Evolutionary conservation across 2,113 vertebrate species (phyloP), one percentile per base, ranked within the genome.

Genomic region (Mungos mungo): DNA sequence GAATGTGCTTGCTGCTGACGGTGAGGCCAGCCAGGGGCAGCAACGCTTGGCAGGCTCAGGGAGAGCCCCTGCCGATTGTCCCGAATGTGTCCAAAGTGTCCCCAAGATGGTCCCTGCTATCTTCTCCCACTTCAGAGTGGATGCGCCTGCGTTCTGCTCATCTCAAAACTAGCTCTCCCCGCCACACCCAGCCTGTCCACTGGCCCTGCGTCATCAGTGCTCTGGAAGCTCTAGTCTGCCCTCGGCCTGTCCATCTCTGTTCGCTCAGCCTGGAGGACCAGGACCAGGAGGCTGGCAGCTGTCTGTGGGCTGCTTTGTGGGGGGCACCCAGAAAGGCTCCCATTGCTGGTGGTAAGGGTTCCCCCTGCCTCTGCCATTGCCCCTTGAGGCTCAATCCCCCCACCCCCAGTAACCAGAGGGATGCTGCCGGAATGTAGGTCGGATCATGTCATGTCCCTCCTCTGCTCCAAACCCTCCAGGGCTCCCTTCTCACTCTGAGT

Each of bases 1-100:
- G 97, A 94, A 98, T 98, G 95, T 93, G 98, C 98, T 96, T 93
- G 77, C 93, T 98, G 97, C 81, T 95, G 85, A 76, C 1, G 27
- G 68, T 38, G 92, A 96, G 88, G 88, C 97, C 98, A 97, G 95
- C 89, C 93, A 33, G 47, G 84, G 85, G 69, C 95, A 95, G 88
- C 54, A 52, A 63, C 10, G 1, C 92, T 19, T 19, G 68, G 87
- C 95, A 74, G 94, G 65, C 93, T n/a, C 15, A 0, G 0, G 11
- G 5, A 65, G 38, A 54, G 94, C 76, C 93, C 84, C 74, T 33
- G 7, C 63, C 25, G 0, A 15, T 57, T 14, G 41, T 86, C 65
- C 13, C 3, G 18, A 85, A 7, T 23, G 79, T 23, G 29, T 52
- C 93, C 2, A 23, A 92, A 97, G 19, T 81, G 38, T 74, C 96